A percentile compares a stretch with the other conserved stretches of the same genome.
Evolutionary conservation across 2,113 vertebrate genomes (phyloP).

Genomic region (Azemiops feae): DNA sequence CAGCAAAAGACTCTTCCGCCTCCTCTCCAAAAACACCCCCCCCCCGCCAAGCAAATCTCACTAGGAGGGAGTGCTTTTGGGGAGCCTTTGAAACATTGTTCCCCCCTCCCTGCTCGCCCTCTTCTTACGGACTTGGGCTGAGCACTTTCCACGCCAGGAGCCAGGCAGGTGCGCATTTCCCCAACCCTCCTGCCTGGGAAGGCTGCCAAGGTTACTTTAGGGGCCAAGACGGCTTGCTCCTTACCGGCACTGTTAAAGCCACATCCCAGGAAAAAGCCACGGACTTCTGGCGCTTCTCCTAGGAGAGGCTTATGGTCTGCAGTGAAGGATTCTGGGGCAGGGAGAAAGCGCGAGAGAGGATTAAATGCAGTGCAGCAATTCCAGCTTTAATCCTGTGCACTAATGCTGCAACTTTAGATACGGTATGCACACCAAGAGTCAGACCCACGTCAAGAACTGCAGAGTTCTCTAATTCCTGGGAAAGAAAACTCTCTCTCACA

Average conservation of each 20-base stretch:
- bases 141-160: background rate
- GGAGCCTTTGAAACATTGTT: too few species aligned
- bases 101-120: background rate
- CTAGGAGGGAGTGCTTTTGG: background rate
- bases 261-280: slow-evolving; percentile 94
- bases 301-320: slow-evolving; percentile 95
- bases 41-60: background rate
- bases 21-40: background rate
- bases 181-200: background rate
- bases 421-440: background rate
- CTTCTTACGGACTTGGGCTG: background rate
- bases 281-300: slow-evolving; percentile 91
- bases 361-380: background rate
- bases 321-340: slow-evolving; percentile 87
- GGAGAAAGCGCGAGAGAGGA: background rate
- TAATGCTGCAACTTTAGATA: background rate
- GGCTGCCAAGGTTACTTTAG: background rate
- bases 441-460: background rate
- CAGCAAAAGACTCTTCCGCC: background rate
- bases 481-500: background rate
- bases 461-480: background rate
- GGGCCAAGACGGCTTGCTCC: background rate
- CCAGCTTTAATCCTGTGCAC: background rate
- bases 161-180: background rate
- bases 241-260: slow-evolving; percentile 98